Base-by-base conservation (phyloP, 2,797 vertebrate genomes). In the Spinibarbus caldwelli region DNA sequence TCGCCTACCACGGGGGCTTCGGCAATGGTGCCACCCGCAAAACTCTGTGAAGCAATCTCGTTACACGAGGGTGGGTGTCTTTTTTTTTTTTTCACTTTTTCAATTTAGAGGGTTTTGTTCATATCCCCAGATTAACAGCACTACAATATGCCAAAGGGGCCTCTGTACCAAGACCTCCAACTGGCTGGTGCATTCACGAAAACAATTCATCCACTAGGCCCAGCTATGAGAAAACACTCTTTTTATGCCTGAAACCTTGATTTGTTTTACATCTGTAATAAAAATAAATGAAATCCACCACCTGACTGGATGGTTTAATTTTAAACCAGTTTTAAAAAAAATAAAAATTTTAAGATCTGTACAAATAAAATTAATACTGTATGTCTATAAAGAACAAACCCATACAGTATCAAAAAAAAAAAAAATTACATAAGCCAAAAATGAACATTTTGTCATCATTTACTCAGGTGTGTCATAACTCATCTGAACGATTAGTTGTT, bases 21-120 rank as follows among this genome's bases (percentile, higher is more conserved):
- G 84, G 83, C 91, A 83, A 91, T 91, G 86, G 90, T 87, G 45
- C 93, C 92, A 92, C 91, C 92, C 87, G 90, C 89, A 89, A 87
- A 45, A 83, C 72, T 71, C 80, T 82, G 83, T 86, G 81, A 86
- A 91, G 90, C 85, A 89, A 88, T 89, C 92, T 90, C 90, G 92
- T 93, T 77, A 89, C 12, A 91, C 91, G 85, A 90, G 91, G 83
- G 80, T 86, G 83, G 80, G 70, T 85, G 85, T 89, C 88, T 86
- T 86, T 85, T 34, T 86, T 85, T 34, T 34, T 80, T 64, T 49
- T 80, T 26, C 31, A 80, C 77, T 62, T 85, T 85, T 85, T 79
- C 68, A 73, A 85, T 80, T 85, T 73, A 19, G 31, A 66, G 68
- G 43, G 77, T 80, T 85, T 85, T 80, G 84, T 85, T 38, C 84